Evolutionary conservation across 2,797 vertebrate species (phyloP).

Genomic region (Petrocephalus sullivani): DNA sequence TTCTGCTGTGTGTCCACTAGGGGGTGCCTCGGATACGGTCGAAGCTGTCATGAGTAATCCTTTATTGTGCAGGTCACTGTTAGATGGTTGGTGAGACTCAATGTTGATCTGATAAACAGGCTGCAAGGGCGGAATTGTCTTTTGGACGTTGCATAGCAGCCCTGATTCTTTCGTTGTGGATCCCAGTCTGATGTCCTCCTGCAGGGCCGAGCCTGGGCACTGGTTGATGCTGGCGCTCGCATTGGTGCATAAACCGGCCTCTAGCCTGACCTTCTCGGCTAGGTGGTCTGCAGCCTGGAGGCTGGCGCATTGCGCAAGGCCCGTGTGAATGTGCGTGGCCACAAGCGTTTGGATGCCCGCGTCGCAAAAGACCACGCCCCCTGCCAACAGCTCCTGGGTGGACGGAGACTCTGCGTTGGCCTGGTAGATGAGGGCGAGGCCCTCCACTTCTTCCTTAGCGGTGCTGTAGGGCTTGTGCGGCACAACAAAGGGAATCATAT

Average conservation of each 20-base stretch:
- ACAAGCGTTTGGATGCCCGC: constrained; percentile 36
- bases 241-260: constrained; percentile 51
- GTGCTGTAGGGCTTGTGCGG: constrained; percentile 46
- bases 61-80: constrained; percentile 22
- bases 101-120: constrained; percentile 65
- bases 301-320: background rate
- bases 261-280: constrained; percentile 47
- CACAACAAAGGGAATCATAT: constrained; percentile 64
- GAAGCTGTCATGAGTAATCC: constrained; percentile 24
- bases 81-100: constrained; percentile 37
- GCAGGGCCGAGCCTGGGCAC: constrained; percentile 39
- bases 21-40: background rate
- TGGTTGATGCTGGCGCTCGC: constrained; percentile 33
- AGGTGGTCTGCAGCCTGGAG: constrained; percentile 10
- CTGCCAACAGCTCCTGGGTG: background rate
- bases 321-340: constrained; percentile 33
- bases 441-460: constrained; percentile 59
- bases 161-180: constrained; percentile 50
- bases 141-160: constrained; percentile 49
- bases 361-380: background rate
- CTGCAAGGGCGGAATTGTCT: constrained; percentile 30
- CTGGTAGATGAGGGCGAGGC: constrained; percentile 64
- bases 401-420: constrained; percentile 23
- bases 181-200: constrained; percentile 40
- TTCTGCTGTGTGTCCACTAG: constrained; percentile 10